phyloP scores from a whole-genome alignment of 2,113 vertebrate species.

The Gulo gulo region DNA sequence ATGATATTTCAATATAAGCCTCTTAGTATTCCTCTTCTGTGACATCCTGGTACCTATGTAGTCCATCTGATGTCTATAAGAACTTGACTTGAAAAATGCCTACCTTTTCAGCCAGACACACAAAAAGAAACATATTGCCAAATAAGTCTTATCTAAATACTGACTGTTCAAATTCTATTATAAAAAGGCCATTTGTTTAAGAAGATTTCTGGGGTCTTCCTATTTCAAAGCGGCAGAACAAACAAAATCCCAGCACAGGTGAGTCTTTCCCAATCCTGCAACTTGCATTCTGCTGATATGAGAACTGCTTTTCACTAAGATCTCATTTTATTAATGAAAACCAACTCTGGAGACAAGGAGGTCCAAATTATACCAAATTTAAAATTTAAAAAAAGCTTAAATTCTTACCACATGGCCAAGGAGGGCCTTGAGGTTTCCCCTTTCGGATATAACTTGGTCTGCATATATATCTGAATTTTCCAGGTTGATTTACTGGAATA shows the following conservation, averaged over 20 bases:
- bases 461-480: conserved; percentile 54
- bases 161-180: not conserved
- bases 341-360: not conserved
- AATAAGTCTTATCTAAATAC: not conserved
- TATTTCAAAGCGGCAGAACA: conserved; percentile 2
- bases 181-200: not conserved
- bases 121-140: not conserved
- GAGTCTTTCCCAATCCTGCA: not conserved
- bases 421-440: not conserved
- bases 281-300: not conserved
- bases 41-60: not conserved
- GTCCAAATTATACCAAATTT: not conserved
- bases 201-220: not conserved
- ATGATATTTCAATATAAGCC: not conserved
- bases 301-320: not conserved
- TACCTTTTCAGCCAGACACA: not conserved
- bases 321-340: conserved; percentile 35
- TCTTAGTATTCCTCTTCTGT: not conserved
- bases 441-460: conserved; percentile 57
- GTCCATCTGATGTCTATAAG: not conserved
- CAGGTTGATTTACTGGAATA: conserved; percentile 58
- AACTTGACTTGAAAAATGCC: not conserved
- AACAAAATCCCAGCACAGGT: not conserved
- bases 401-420: conserved; percentile 76
- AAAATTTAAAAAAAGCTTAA: not conserved